Evolutionary conservation across 2,113 vertebrate species (phyloP).

Genomic region (Anarrhichthys ocellatus): DNA sequence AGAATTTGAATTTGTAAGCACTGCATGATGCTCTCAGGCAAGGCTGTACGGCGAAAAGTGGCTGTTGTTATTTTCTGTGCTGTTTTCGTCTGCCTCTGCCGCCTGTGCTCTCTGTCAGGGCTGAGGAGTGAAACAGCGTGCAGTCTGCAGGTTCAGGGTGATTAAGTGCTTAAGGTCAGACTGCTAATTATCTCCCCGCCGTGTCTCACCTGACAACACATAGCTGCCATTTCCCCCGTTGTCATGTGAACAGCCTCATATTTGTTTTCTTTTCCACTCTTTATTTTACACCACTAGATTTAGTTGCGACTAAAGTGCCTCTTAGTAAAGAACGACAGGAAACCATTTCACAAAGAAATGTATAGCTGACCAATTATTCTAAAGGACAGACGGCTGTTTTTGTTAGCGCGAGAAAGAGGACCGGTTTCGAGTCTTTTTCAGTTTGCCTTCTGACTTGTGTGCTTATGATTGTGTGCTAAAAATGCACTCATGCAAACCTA

Average conservation of each 20-base stretch:
- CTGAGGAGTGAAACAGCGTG: constrained; percentile 60
- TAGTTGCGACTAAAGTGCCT: background rate
- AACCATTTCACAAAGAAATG: background rate
- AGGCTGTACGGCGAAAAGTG: constrained; percentile 50
- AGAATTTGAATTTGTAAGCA: constrained; percentile 65
- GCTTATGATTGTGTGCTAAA: constrained; percentile 8
- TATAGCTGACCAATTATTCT: background rate
- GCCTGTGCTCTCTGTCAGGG: constrained; percentile 49
- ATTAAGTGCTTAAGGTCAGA: constrained; percentile 83
- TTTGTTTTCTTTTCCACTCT: constrained; percentile 61
- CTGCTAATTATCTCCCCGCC: constrained; percentile 78
- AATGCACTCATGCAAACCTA: constrained; percentile 23
- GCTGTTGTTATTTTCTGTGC: constrained; percentile 47
- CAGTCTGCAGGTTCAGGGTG: constrained; percentile 73
- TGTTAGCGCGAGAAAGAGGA: background rate
- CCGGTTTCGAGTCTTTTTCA: background rate
- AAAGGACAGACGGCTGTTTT: background rate
- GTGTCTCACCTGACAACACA: constrained; percentile 69
- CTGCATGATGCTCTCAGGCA: constrained; percentile 59
- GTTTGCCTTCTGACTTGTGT: background rate
- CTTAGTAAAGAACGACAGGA: background rate
- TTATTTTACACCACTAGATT: constrained; percentile 20
- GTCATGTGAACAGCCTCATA: constrained; percentile 68
- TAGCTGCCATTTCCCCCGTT: constrained; percentile 63
- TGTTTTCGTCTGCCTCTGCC: constrained; percentile 26